These are phyloP conservation scores for Rhaphigaster nebulosa DNA, from an alignment of 2,888 invertebrate species.

Conservation along the genomic window DNA sequence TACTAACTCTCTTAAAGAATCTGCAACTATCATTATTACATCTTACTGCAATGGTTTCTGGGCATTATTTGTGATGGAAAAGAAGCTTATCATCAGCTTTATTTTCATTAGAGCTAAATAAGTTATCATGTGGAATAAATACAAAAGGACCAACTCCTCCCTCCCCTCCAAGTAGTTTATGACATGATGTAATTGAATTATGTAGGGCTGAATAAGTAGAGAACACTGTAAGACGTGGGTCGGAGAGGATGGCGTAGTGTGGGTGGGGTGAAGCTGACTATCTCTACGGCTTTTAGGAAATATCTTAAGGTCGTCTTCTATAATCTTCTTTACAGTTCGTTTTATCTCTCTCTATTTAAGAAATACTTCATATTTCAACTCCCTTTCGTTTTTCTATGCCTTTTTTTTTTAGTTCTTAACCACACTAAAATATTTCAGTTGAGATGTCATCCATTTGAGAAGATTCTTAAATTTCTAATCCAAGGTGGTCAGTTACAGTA, in stretches of 20 bases:
- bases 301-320: slow-evolving; percentile 34
- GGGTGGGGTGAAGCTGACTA: background rate
- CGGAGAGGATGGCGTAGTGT: slow-evolving; percentile 12
- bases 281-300: slow-evolving; percentile 21
- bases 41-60: background rate
- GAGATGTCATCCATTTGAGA: background rate
- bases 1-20: background rate
- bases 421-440: background rate
- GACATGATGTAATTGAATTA: slow-evolving; percentile 16
- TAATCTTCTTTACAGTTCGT: background rate
- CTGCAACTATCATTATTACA: background rate
- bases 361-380: slow-evolving; percentile 18
- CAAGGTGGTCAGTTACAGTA: background rate
- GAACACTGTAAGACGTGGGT: slow-evolving; percentile 26
- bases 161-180: slow-evolving; percentile 12
- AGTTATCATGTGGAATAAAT: background rate
- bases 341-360: slow-evolving; percentile 6
- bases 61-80: background rate
- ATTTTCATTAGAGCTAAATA: slow-evolving; percentile 5
- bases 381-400: background rate
- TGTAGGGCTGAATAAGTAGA: slow-evolving; percentile 4
- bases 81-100: background rate
- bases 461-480: background rate
- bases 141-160: background rate
- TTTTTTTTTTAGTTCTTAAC: background rate